Base-by-base conservation (phyloP, 1,140 invertebrate genomes). In the Hylaeus anthracinus region DNA sequence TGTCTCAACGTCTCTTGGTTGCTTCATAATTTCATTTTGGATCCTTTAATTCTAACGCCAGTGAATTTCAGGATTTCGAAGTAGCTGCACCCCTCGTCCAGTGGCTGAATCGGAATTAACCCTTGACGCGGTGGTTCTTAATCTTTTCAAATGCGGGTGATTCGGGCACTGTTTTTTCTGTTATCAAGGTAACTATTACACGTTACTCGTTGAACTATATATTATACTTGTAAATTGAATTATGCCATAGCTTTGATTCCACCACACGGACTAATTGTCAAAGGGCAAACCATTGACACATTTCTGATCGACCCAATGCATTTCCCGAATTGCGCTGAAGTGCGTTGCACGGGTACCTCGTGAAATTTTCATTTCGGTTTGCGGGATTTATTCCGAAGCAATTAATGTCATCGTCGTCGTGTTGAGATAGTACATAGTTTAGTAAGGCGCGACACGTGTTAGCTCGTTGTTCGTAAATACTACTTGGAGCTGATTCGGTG, bases 361-460 rank as follows among this genome's bases (percentile, higher is more conserved):
- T 5, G 43, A 45, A 55, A 61, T 65, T 75, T 71, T 48, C 79
- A 53, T 85, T 81, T 70, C 70, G 56, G 26, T 8, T 26, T 6
- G 39, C 41, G 48, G 69, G 74, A 83, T 79, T 86, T 83, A 86
- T 86, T 82, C 77, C 53, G 56, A 58, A 77, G 77, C 84, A 83
- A 86, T 86, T 86, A 86, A 74, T 58, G 85, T 79, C 79, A 53
- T 82, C 72, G 75, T 43, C 61, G 41, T 37, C 10, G 48, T 64
- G 80, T 60, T 51, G 74, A 37, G 45, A 77, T 65, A 76, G 85
- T 77, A 81, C 84, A 78, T 81, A 80, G 63, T 83, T 86, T 81
- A 82, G 65, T 81, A 84, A 81, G 82, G 63, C 60, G 67, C 60
- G 85, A 86, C 86, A 86, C 85, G 85, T 87, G 86, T 86, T 86